Conservation (phyloP, 2,888 invertebrate genomes). For the Drosophila recens region DNA sequence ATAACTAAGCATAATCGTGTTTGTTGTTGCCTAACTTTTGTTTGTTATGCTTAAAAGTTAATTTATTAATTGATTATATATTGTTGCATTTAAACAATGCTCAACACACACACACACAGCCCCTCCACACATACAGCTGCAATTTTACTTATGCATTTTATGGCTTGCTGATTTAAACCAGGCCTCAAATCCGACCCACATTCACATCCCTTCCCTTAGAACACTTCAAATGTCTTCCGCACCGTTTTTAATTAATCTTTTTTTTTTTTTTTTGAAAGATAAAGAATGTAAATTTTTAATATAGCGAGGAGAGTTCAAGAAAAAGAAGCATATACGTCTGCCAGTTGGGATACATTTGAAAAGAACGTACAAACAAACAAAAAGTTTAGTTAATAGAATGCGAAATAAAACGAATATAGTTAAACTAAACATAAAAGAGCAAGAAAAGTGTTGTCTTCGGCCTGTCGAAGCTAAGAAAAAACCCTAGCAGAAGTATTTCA, state of each 20-base stretch:
- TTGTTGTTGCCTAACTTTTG: slow-evolving; percentile 46
- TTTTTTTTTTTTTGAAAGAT: neutral
- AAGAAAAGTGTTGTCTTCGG: neutral
- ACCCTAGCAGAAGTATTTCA: neutral
- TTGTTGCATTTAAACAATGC: slow-evolving; percentile 46
- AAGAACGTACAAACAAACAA: slow-evolving; percentile 29
- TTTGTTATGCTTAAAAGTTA: slow-evolving; percentile 58
- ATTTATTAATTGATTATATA: slow-evolving; percentile 31
- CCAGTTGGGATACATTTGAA: slow-evolving; percentile 28
- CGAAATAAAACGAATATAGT: neutral
- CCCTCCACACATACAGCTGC: slow-evolving; percentile 15
- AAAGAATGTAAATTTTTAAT: slow-evolving; percentile 2
- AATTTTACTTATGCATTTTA: slow-evolving; percentile 19
- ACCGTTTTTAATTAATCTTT: slow-evolving; percentile 29
- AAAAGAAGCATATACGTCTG: slow-evolving; percentile 13
- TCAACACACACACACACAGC: slow-evolving; percentile 19
- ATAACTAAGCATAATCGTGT: slow-evolving; percentile 27
- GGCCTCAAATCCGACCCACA: neutral
- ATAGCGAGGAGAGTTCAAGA: neutral
- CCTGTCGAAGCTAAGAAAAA: slow-evolving; percentile 1
- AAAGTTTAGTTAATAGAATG: slow-evolving; percentile 18
- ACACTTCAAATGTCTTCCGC: slow-evolving; percentile 47
- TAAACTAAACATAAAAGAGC: neutral
- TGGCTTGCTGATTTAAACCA: slow-evolving; percentile 1
- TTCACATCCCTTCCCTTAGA: neutral